Evolutionary conservation across 1,140 invertebrate genomes (phyloP).

Genomic region (Achroia grisella): DNA sequence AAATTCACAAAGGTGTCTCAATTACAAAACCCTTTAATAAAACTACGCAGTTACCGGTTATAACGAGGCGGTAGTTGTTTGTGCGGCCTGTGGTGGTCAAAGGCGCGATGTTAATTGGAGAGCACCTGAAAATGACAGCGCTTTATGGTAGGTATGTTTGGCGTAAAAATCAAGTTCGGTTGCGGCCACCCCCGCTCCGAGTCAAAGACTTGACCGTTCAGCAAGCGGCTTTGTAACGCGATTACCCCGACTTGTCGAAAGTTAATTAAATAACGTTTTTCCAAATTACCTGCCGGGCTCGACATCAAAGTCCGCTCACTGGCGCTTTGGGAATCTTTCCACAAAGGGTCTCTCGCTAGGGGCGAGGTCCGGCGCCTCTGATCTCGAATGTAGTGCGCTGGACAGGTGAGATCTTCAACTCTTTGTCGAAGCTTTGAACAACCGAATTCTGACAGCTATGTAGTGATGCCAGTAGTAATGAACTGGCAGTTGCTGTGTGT

Average conservation of each 20-base stretch:
- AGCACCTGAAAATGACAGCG: slow-evolving; percentile 66
- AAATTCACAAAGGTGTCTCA: slow-evolving; percentile 20
- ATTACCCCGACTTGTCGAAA: slow-evolving; percentile 70
- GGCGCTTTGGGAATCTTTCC: slow-evolving; percentile 54
- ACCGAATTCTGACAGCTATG: background rate
- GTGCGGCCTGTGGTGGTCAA: slow-evolving; percentile 45
- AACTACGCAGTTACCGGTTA: slow-evolving; percentile 46
- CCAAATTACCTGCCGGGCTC: slow-evolving; percentile 61
- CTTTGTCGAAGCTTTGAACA: slow-evolving; percentile 27
- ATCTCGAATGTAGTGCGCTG: slow-evolving; percentile 42
- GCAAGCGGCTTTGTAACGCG: slow-evolving; percentile 65
- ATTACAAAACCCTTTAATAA: slow-evolving; percentile 47
- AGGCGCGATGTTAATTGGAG: slow-evolving; percentile 67
- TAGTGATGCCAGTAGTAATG: background rate
- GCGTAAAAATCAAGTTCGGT: slow-evolving; percentile 62
- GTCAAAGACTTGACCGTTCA: slow-evolving; percentile 63
- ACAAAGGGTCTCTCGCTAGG: slow-evolving; percentile 55
- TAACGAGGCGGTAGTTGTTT: slow-evolving; percentile 42
- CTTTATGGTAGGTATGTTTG: slow-evolving; percentile 54
- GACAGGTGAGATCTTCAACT: slow-evolving; percentile 51
- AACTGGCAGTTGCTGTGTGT: background rate
- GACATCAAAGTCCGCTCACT: slow-evolving; percentile 58
- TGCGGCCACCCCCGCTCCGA: slow-evolving; percentile 15
- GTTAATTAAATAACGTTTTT: slow-evolving; percentile 73
- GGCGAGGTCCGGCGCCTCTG: slow-evolving; percentile 45